Evolutionary conservation across 2,797 vertebrate genomes (phyloP).

Genomic region (Rhynchonycteris naso): DNA sequence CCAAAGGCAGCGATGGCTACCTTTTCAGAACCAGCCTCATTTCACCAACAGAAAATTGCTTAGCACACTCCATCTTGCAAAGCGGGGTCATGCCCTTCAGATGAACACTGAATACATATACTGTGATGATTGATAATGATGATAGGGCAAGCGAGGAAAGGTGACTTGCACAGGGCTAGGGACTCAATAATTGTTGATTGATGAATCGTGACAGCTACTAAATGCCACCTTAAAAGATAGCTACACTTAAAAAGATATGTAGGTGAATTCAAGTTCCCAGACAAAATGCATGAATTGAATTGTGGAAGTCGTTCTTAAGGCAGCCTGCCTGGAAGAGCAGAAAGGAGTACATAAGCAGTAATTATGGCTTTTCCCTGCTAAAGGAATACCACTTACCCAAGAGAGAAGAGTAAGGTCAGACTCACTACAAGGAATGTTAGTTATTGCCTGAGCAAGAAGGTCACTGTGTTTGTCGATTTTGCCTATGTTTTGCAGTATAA

Average conservation of each 20-base stretch:
- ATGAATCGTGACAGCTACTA: not conserved
- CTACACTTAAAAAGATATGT: not conserved
- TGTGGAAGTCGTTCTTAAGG: not conserved
- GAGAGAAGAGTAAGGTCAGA: not conserved
- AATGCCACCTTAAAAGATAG: constrained; percentile 11
- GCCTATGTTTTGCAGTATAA: not conserved
- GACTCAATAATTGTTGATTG: not conserved
- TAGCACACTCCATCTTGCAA: not conserved
- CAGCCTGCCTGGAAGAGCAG: not conserved
- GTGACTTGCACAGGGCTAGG: not conserved
- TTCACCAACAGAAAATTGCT: not conserved
- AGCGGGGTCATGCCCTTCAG: not conserved
- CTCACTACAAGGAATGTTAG: not conserved
- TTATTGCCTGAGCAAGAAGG: not conserved
- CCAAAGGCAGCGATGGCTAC: not conserved
- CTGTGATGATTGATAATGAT: not conserved
- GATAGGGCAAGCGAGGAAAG: not conserved
- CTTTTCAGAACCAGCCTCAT: not conserved
- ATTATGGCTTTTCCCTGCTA: not conserved
- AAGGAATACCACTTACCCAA: not conserved
- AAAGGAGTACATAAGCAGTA: not conserved
- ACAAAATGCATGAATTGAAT: not conserved
- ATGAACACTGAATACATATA: not conserved
- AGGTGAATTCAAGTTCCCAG: not conserved
- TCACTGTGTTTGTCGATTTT: not conserved